These are phyloP conservation scores for Hydrochoerus hydrochaeris DNA, from an alignment of 2,113 vertebrate species.

Conservation along the genomic window DNA sequence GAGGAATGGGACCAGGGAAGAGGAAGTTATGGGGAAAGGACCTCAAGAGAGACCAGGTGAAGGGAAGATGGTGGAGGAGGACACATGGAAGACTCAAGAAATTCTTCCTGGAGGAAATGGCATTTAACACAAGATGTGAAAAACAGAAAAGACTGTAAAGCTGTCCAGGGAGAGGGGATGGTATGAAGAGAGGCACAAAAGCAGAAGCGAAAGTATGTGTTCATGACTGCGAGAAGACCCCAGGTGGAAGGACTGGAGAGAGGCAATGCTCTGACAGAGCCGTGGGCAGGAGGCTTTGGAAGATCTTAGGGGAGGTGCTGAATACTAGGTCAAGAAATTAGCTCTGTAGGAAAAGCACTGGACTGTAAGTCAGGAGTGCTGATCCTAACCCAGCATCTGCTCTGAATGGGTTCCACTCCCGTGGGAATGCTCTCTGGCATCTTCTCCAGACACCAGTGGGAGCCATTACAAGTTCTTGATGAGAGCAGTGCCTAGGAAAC, in stretches of 20 bases:
- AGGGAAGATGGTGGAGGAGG: neutral
- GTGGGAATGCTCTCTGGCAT: neutral
- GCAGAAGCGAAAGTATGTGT: neutral
- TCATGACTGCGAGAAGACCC: neutral
- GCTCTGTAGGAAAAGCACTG: neutral
- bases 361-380: neutral
- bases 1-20: neutral
- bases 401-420: neutral
- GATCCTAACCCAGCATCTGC: neutral
- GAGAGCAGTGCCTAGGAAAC: neutral
- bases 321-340: neutral
- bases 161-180: neutral
- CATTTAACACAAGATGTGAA: slow-evolving; percentile 20
- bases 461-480: neutral
- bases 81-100: neutral
- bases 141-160: neutral
- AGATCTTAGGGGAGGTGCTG: neutral
- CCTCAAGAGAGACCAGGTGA: slow-evolving; percentile 9
- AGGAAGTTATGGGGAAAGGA: neutral
- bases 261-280: neutral
- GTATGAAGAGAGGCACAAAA: neutral
- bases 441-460: neutral
- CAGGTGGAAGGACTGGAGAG: neutral
- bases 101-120: slow-evolving; percentile 40
- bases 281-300: neutral